Evolutionary conservation across 2,113 vertebrate species (phyloP).

Genomic region (Trematocara variabile): DNA sequence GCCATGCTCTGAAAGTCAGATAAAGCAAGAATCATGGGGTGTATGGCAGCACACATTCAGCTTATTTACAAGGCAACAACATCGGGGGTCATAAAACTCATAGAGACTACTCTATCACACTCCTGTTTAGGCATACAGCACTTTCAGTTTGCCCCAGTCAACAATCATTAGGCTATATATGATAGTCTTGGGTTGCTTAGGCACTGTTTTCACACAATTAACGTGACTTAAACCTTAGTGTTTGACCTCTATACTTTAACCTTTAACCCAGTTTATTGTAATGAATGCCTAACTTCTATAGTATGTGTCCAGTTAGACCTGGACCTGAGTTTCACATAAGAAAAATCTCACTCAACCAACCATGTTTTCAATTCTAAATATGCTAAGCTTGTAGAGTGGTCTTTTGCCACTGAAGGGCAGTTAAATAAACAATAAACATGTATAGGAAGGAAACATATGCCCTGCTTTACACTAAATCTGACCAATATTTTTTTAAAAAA

Average conservation of each 20-base stretch:
- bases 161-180: not conserved
- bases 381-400: not conserved
- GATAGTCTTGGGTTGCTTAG: not conserved
- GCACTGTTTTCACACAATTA: not conserved
- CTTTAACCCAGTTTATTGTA: not conserved
- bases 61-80: slow-evolving; percentile 18
- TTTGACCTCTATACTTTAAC: not conserved
- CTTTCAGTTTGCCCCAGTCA: not conserved
- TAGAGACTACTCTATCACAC: not conserved
- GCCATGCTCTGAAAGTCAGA: slow-evolving; percentile 18
- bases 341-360: not conserved
- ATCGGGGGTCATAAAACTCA: slow-evolving; percentile 3
- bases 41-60: slow-evolving; percentile 4
- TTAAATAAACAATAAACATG: not conserved
- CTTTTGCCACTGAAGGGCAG: not conserved
- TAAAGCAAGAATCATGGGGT: not conserved
- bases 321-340: not conserved
- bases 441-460: not conserved
- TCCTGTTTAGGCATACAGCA: not conserved
- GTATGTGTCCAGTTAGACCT: not conserved
- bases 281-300: not conserved
- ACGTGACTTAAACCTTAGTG: not conserved
- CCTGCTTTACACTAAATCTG: not conserved
- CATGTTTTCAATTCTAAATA: not conserved
- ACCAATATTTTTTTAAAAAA: rapidly evolving